Evolutionary conservation across 2,113 vertebrate genomes (phyloP), one percentile per base, ranked within the genome.

Genomic region (Gallinago paraguaiae): DNA sequence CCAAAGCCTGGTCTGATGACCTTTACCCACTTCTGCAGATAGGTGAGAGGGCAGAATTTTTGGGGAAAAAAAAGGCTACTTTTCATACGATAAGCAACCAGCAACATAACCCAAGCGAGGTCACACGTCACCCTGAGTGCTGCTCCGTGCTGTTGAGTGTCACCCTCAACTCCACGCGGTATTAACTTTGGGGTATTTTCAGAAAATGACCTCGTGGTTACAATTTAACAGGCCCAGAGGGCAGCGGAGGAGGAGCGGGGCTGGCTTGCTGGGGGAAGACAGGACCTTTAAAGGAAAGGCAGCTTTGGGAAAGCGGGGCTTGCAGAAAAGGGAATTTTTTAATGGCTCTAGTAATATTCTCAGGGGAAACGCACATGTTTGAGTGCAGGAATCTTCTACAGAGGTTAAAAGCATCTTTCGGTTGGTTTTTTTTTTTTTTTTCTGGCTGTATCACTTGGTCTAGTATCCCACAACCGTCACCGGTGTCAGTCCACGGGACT

Each of bases 301-400:
- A n/a, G 17, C 37, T 76, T 59, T 90, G 57, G 33, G 48, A 39
- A 76, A 70, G 10, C 5, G 17, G 9, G 18, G 15, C 39, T 82
- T 63, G 12, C 7, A 57, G 63, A 53, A 86, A 72, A 31, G 43
- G 9, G 10, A 60, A 6, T 7, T 43, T 72, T 35, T 72, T 2
- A 86, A 64, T 24, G 33, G 24, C 24, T 31, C 41, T 87, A 35
- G 23, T 76, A 43, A 39, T 39, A 13, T 37, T 41, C 11, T 67
- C 18, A 18, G 17, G 20, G 14, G 35, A 27, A 79, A 18, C 3
- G 3, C 2, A 0, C 3, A 0, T 8, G 14, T 35, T 87, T 54
- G 43, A 45, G 17, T 24, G 35, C 2, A 1, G 59, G 30, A 81
- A 37, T 61, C 18, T 31, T 30, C 31, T 22, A 35, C 19, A 25